phyloP scores from a whole-genome alignment of 2,888 invertebrate genomes.

The Julus scanicus region DNA sequence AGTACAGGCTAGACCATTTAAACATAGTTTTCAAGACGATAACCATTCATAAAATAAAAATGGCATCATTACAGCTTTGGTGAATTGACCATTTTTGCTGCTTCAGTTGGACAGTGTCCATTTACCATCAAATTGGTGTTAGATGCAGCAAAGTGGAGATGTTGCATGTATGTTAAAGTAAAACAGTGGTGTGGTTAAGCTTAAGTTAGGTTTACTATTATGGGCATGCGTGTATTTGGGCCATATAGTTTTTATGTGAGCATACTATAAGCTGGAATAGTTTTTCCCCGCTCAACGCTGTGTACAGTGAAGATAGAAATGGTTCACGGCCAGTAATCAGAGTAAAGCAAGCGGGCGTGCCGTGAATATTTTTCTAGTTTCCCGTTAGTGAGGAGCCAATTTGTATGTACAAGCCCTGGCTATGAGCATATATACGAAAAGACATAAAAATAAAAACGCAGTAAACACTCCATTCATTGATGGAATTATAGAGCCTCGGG shows the following conservation, averaged over 20 bases:
- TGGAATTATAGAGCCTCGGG: constrained; percentile 25
- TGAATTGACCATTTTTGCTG: not conserved
- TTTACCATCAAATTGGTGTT: not conserved
- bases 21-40: not conserved
- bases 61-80: not conserved
- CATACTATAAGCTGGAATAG: constrained; percentile 7
- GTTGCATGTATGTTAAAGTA: not conserved
- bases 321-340: constrained; percentile 45
- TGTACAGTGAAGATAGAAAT: not conserved
- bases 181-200: constrained; percentile 22
- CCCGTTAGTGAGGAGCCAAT: constrained; percentile 41
- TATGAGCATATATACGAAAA: not conserved
- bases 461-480: constrained; percentile 45
- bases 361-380: constrained; percentile 20
- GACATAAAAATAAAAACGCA: constrained; percentile 31
- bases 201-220: constrained; percentile 13
- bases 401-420: constrained; percentile 30
- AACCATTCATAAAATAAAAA: not conserved
- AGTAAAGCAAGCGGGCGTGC: constrained; percentile 40
- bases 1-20: not conserved
- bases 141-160: not conserved
- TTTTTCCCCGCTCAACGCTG: not conserved
- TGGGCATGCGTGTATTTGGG: not conserved
- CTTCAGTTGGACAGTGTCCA: not conserved
- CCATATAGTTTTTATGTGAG: constrained; percentile 8